Evolutionary conservation across 2,888 invertebrate species (phyloP).

Genomic region (Nomada flava): DNA sequence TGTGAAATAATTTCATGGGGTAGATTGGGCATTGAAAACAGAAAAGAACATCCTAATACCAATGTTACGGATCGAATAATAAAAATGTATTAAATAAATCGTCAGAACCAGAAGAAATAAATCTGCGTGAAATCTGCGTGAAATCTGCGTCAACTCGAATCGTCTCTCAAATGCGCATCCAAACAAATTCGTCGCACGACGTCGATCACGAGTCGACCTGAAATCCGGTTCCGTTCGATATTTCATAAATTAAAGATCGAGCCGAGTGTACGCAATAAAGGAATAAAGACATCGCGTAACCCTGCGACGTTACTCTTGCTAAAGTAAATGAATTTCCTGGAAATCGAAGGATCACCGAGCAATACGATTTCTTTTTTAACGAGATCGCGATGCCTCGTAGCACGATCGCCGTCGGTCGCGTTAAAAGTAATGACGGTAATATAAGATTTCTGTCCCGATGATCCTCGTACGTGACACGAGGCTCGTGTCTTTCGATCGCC

Average conservation of each 20-base stretch:
- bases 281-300: slow-evolving; percentile 41
- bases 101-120: too few species aligned
- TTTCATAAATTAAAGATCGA: neutral
- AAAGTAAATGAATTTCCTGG: slow-evolving; percentile 16
- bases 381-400: slow-evolving; percentile 5
- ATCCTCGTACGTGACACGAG: slow-evolving; percentile 29
- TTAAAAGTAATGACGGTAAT: slow-evolving; percentile 44
- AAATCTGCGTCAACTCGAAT: neutral
- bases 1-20: too few species aligned
- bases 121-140: too few species aligned
- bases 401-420: neutral
- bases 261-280: slow-evolving; percentile 29
- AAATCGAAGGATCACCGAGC: slow-evolving; percentile 6
- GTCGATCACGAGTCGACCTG: too few species aligned
- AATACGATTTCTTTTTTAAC: slow-evolving; percentile 26
- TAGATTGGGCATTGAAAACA: too few species aligned
- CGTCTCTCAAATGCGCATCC: neutral
- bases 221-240: neutral
- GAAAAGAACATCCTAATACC: neutral
- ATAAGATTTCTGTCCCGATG: slow-evolving; percentile 25
- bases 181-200: neutral
- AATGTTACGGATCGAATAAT: neutral
- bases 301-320: neutral
- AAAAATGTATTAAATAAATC: too few species aligned
- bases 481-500: slow-evolving; percentile 1